Evolutionary conservation across 2,888 invertebrate genomes (phyloP).

Genomic region (Bombylius major): DNA sequence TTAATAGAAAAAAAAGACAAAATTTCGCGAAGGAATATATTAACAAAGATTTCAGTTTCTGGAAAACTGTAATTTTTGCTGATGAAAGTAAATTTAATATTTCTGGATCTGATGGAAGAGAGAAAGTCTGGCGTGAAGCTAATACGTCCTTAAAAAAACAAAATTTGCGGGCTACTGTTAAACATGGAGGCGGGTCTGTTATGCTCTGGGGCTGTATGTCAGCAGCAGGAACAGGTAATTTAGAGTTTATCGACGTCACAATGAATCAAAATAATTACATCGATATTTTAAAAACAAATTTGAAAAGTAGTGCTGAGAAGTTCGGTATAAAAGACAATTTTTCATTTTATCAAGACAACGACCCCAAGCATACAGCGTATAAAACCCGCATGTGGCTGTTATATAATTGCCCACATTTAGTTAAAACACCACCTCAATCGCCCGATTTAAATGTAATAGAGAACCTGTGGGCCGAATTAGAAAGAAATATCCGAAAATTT

Average conservation of each 20-base stretch:
- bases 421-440: not conserved
- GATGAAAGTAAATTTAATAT: constrained; percentile 3
- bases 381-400: not conserved
- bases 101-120: not conserved
- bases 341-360: not conserved
- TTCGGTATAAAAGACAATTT: not conserved
- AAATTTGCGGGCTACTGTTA: constrained; percentile 1
- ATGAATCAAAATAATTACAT: not conserved
- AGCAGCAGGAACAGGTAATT: not conserved
- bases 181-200: constrained; percentile 4
- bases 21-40: no score
- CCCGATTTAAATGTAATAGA: not conserved
- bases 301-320: not conserved
- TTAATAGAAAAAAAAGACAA: no score
- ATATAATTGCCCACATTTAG: not conserved
- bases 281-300: not conserved
- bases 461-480: not conserved
- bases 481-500: not conserved
- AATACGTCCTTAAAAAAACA: not conserved
- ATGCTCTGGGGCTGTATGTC: constrained; percentile 5
- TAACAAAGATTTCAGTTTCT: no score
- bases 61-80: not conserved
- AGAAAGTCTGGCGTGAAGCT: not conserved
- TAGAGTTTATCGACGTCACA: not conserved
- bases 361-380: not conserved